Conservation (phyloP, 2,888 invertebrate genomes). For the Andrena bucephala region DNA sequence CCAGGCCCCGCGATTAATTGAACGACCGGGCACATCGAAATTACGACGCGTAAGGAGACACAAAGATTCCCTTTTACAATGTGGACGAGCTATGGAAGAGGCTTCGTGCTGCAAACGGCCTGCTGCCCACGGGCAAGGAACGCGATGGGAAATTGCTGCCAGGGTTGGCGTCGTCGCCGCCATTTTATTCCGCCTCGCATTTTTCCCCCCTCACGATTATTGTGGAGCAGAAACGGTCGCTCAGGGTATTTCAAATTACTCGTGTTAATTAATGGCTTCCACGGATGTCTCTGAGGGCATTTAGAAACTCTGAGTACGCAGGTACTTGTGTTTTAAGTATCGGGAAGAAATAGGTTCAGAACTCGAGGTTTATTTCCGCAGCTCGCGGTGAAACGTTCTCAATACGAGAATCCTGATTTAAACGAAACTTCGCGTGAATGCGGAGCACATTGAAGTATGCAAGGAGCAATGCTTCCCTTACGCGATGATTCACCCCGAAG, state of each 20-base stretch:
- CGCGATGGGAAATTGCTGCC: slow-evolving; percentile 27
- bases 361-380: too few relatives aligned
- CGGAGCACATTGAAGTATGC: too few relatives aligned
- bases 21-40: slow-evolving; percentile 26
- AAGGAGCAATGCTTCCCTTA: too few relatives aligned
- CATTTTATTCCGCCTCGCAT: background rate
- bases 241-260: background rate
- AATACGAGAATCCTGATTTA: too few relatives aligned
- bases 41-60: slow-evolving; percentile 23
- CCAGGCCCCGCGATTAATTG: slow-evolving; percentile 40
- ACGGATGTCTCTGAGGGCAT: background rate
- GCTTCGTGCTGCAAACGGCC: slow-evolving; percentile 30
- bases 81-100: background rate
- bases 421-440: too few relatives aligned
- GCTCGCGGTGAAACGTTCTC: too few relatives aligned
- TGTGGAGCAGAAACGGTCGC: background rate
- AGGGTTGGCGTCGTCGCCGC: too few relatives aligned
- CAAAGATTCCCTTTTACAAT: slow-evolving; percentile 32
- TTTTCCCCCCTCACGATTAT: background rate
- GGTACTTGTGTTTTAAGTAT: too few relatives aligned
- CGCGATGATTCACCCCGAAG: too few relatives aligned
- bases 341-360: too few relatives aligned
- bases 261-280: slow-evolving; percentile 10
- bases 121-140: background rate
- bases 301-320: too few relatives aligned